phyloP scores from a whole-genome alignment of 2,888 invertebrate species.

The Coecobrya sp. region DNA sequence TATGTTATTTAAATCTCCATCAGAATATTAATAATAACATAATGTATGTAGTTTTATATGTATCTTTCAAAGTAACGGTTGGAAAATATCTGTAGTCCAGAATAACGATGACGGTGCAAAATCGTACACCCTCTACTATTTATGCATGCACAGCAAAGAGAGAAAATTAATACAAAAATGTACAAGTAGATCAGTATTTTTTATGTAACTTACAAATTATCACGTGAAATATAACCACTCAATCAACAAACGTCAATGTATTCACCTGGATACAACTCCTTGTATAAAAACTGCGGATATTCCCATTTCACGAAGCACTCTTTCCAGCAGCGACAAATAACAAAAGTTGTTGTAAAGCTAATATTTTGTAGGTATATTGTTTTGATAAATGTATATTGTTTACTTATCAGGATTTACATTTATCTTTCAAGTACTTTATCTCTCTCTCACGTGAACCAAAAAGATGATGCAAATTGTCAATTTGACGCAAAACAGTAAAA shows the following conservation, averaged over 20 bases:
- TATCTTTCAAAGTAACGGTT: too few relatives aligned
- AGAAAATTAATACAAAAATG: neutral
- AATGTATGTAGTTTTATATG: too few relatives aligned
- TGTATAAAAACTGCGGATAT: neutral
- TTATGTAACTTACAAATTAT: neutral
- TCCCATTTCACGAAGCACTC: neutral
- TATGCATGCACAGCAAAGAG: too few relatives aligned
- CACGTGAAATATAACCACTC: constrained; percentile 6
- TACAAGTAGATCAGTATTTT: neutral
- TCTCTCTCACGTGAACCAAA: neutral
- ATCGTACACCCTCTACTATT: too few relatives aligned
- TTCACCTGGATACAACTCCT: constrained; percentile 40
- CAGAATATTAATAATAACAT: too few relatives aligned
- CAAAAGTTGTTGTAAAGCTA: neutral
- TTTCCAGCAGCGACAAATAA: too few relatives aligned
- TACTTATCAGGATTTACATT: neutral
- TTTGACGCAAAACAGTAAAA: too few relatives aligned
- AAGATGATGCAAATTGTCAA: neutral
- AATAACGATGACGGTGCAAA: too few relatives aligned
- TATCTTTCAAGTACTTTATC: neutral
- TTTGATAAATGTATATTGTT: neutral
- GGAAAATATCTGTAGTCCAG: too few relatives aligned
- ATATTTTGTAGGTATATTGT: neutral
- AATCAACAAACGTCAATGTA: neutral
- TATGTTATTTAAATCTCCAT: too few relatives aligned